phyloP scores from a whole-genome alignment of 2,888 invertebrate species.

The Apodemia duryi region DNA sequence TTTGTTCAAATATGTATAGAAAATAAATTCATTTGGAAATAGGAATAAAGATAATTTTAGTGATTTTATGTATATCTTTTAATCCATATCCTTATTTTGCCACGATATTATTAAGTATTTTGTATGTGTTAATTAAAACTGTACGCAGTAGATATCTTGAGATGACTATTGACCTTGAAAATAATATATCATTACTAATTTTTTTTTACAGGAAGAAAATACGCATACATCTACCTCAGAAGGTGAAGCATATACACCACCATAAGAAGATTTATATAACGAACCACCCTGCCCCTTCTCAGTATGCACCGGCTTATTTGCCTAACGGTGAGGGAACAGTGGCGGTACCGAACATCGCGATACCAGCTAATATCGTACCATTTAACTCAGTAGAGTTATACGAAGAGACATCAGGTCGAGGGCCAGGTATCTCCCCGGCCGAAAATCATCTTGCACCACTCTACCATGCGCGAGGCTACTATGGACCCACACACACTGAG shows the following conservation, averaged over 20 bases:
- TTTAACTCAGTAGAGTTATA: slow-evolving; percentile 58
- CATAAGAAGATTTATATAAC: slow-evolving; percentile 77
- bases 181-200: slow-evolving; percentile 45
- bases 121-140: too few relatives aligned
- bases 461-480: slow-evolving; percentile 69
- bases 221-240: slow-evolving; percentile 77
- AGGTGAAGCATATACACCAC: slow-evolving; percentile 77
- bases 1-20: too few relatives aligned
- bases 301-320: slow-evolving; percentile 69
- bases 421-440: slow-evolving; percentile 43
- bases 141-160: neutral
- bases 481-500: slow-evolving; percentile 60
- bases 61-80: too few relatives aligned
- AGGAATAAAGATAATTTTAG: too few relatives aligned
- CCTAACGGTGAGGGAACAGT: slow-evolving; percentile 64
- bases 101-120: too few relatives aligned
- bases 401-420: slow-evolving; percentile 49
- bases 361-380: slow-evolving; percentile 56
- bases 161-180: neutral
- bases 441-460: slow-evolving; percentile 65
- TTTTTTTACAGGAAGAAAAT: slow-evolving; percentile 77
- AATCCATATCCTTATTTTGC: too few relatives aligned
- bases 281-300: slow-evolving; percentile 67
- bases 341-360: slow-evolving; percentile 54
- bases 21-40: too few relatives aligned